A percentile compares a stretch with the other conserved stretches of the same genome.
Evolutionary conservation across 2,888 invertebrate genomes (phyloP).

Genomic region (Hylaea fasciaria): DNA sequence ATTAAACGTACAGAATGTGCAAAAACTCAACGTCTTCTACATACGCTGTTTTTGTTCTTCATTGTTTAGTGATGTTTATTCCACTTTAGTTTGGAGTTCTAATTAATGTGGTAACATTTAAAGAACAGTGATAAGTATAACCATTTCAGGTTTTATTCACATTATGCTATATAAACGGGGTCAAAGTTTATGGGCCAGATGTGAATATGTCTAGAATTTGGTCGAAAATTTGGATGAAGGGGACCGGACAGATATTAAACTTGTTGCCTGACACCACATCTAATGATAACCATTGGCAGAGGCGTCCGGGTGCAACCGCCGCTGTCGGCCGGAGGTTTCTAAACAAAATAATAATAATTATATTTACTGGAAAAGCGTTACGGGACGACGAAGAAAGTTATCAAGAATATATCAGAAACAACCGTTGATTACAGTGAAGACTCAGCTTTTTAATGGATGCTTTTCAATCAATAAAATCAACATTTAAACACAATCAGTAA

Average conservation of each 20-base stretch:
- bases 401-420: too few species aligned
- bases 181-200: not conserved
- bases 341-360: not conserved
- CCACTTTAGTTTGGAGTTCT: too few species aligned
- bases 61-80: too few species aligned
- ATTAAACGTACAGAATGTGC: too few species aligned
- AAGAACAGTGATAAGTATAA: not conserved
- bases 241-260: not conserved
- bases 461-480: too few species aligned
- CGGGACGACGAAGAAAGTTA: not conserved
- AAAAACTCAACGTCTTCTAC: too few species aligned
- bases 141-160: not conserved
- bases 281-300: conserved; percentile 1
- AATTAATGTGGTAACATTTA: too few species aligned
- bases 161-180: not conserved
- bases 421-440: too few species aligned
- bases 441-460: too few species aligned
- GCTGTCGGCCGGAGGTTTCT: conserved; percentile 5
- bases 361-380: not conserved
- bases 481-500: too few species aligned
- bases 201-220: not conserved
- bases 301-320: not conserved
- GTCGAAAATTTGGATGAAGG: not conserved
- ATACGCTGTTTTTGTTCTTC: too few species aligned
- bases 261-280: not conserved